A percentile compares a stretch with the other conserved stretches of the same genome.
These are phyloP conservation scores for Diachrysia chrysitis DNA, from an alignment of 2,888 invertebrate species.

Conservation along the genomic window DNA sequence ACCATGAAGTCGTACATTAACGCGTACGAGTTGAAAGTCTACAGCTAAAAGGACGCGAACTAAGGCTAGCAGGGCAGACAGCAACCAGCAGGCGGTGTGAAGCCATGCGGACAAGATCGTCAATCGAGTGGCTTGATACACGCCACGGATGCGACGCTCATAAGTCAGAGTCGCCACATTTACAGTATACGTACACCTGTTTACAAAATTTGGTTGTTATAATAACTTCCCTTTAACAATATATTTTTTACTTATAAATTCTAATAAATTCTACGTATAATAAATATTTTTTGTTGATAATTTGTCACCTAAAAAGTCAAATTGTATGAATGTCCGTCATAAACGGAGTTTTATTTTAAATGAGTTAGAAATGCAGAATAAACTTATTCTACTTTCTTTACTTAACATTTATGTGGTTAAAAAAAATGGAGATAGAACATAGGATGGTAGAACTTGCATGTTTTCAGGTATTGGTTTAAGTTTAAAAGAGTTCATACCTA, in stretches of 20 bases:
- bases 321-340: no score
- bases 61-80: constrained; percentile 74
- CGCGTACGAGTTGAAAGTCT: constrained; percentile 81
- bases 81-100: constrained; percentile 81
- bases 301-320: background rate
- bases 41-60: constrained; percentile 75
- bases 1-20: constrained; percentile 73
- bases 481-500: no score
- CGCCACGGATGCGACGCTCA: constrained; percentile 82
- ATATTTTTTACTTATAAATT: no score
- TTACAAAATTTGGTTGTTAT: background rate
- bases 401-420: no score
- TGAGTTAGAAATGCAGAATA: no score
- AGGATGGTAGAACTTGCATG: no score
- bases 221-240: no score
- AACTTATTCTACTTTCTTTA: no score
- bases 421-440: no score
- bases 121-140: constrained; percentile 80
- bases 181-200: constrained; percentile 79
- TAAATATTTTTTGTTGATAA: background rate
- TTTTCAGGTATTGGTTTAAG: no score
- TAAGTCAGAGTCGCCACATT: constrained; percentile 82
- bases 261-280: no score
- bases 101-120: constrained; percentile 83
- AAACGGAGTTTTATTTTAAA: no score